Evolutionary conservation across 2,888 invertebrate genomes (phyloP).

Genomic region (Anodontia alba): DNA sequence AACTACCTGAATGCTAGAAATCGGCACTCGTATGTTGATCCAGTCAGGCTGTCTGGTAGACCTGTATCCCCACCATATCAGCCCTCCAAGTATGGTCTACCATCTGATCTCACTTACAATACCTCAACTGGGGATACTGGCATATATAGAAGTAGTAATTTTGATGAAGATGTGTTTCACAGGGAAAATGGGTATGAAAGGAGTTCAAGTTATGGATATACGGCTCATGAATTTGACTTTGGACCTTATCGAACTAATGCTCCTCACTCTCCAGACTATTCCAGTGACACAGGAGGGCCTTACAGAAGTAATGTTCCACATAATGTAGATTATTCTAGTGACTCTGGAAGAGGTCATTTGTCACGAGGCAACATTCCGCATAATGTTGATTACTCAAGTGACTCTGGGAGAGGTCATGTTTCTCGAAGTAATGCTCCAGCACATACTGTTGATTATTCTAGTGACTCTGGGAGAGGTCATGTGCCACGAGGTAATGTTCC

Average conservation of each 20-base stretch:
- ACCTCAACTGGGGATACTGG: conserved; percentile 33
- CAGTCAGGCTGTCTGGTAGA: conserved; percentile 18
- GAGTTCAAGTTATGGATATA: conserved; percentile 29
- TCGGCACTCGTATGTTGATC: conserved; percentile 30
- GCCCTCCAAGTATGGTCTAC: conserved; percentile 71
- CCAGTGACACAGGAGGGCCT: conserved; percentile 48
- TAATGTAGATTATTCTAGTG: conserved; percentile 35
- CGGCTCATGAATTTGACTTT: conserved; percentile 41
- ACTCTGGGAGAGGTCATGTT: conserved; percentile 18
- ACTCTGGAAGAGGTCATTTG: conserved; percentile 28
- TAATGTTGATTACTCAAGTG: conserved; percentile 34
- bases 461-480: conserved; percentile 35
- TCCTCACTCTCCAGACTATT: conserved; percentile 38
- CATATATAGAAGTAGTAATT: conserved; percentile 14
- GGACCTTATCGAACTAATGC: conserved; percentile 46
- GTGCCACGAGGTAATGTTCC: conserved; percentile 28
- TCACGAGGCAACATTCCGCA: conserved; percentile 28
- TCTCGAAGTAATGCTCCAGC: conserved; percentile 37
- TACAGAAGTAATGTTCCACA: conserved; percentile 41
- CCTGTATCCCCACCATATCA: conserved; percentile 58
- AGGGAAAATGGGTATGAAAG: conserved; percentile 46
- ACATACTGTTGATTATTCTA: conserved; percentile 34
- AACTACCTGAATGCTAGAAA: conserved; percentile 38
- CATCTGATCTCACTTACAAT: conserved; percentile 51
- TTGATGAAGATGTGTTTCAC: conserved; percentile 26